Evolutionary conservation across 2,797 vertebrate genomes (phyloP).

Genomic region (Crocodylus rhombifer): DNA sequence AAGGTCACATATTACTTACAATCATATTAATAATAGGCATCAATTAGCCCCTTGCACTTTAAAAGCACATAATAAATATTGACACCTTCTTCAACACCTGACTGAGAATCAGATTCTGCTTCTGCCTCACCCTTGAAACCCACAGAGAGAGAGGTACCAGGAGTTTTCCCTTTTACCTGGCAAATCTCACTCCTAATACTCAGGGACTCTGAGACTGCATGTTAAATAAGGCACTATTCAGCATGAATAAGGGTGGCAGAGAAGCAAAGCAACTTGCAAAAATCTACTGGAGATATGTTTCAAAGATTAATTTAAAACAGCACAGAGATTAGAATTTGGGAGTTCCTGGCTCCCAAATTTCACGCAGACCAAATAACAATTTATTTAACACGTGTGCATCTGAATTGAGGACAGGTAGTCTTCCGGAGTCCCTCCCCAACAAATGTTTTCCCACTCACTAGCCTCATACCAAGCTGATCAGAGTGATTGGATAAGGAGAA

Average conservation of each 20-base stretch:
- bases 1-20: background rate
- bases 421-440: background rate
- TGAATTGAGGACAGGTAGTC: too few relatives aligned
- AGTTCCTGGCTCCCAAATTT: slow-evolving; percentile 1
- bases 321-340: background rate
- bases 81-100: background rate
- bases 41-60: background rate
- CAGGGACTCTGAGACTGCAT: background rate
- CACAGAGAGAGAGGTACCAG: background rate
- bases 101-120: too few relatives aligned
- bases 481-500: background rate
- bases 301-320: background rate
- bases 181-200: background rate
- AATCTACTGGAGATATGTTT: background rate
- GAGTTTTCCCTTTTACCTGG: background rate
- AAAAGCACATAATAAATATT: background rate
- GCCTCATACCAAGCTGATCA: background rate
- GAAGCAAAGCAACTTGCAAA: background rate
- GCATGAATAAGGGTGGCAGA: background rate
- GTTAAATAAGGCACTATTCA: background rate
- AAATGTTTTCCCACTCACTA: background rate
- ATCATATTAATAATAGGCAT: background rate
- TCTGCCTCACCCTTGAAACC: background rate
- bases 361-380: background rate
- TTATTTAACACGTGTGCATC: too few relatives aligned